Conservation (phyloP, 2,888 invertebrate species). For the Abrostola triplasia region DNA sequence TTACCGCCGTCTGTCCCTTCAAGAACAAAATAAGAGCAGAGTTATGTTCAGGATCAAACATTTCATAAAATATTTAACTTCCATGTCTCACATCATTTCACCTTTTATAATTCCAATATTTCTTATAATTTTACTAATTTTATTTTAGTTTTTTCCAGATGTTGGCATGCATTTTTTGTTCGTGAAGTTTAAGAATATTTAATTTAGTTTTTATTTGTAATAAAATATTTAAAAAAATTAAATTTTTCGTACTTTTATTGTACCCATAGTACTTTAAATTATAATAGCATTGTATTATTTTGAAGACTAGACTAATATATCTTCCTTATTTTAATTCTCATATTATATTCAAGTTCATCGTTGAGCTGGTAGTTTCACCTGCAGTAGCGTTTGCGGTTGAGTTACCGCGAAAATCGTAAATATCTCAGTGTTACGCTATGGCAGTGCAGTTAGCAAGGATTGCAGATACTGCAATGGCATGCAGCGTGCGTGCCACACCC, state of each 20-base stretch:
- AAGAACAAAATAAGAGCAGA: neutral
- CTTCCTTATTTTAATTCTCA: neutral
- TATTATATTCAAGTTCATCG: conserved; percentile 7
- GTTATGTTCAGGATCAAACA: neutral
- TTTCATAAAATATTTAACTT: neutral
- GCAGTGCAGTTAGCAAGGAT: conserved; percentile 74
- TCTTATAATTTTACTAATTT: conserved; percentile 14
- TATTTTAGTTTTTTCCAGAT: conserved; percentile 44
- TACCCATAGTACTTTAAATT: neutral
- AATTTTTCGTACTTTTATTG: conserved; percentile 26
- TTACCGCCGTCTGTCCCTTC: neutral
- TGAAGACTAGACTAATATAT: no score
- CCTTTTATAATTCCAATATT: neutral
- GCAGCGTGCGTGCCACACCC: conserved; percentile 85
- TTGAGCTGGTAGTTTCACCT: conserved; percentile 48
- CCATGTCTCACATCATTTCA: neutral
- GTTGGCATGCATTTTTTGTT: conserved; percentile 31
- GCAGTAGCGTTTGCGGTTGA: conserved; percentile 56
- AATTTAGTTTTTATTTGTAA: neutral
- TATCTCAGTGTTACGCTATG: conserved; percentile 61
- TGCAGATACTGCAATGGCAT: conserved; percentile 79
- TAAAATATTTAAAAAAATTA: neutral
- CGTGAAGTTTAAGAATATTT: conserved; percentile 21
- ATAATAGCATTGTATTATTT: neutral
- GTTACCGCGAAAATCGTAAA: conserved; percentile 69